Evolutionary conservation across 1,140 invertebrate genomes (phyloP).

Genomic region (Spodoptera litura): DNA sequence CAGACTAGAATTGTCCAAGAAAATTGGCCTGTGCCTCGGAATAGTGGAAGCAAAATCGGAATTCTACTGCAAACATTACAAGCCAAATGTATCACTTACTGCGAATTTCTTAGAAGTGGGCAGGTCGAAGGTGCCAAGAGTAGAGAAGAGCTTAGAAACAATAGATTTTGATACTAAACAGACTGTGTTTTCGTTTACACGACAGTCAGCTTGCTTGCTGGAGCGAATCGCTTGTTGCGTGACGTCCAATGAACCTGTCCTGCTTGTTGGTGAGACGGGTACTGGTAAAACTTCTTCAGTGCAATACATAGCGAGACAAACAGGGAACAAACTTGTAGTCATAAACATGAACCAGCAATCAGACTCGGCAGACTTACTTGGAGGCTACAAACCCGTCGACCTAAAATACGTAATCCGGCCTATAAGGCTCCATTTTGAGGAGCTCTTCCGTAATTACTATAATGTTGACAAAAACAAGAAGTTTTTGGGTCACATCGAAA

Average conservation of each 20-base stretch:
- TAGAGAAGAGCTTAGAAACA: slow-evolving; percentile 74
- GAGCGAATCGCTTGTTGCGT: slow-evolving; percentile 95
- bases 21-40: slow-evolving; percentile 93
- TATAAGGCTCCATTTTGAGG: slow-evolving; percentile 93
- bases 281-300: slow-evolving; percentile 99
- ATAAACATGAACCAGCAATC: slow-evolving; percentile 99
- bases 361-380: slow-evolving; percentile 97
- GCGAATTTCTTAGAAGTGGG: slow-evolving; percentile 76
- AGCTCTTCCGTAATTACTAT: slow-evolving; percentile 93
- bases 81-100: slow-evolving; percentile 90
- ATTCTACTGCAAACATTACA: slow-evolving; percentile 92
- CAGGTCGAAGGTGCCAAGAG: slow-evolving; percentile 75
- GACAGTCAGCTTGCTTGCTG: slow-evolving; percentile 92
- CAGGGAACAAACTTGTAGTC: slow-evolving; percentile 94
- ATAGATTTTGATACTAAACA: slow-evolving; percentile 81
- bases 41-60: slow-evolving; percentile 94
- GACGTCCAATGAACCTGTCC: slow-evolving; percentile 94
- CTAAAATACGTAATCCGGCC: slow-evolving; percentile 94
- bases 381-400: slow-evolving; percentile 98
- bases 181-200: slow-evolving; percentile 92
- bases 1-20: slow-evolving; percentile 89
- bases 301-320: slow-evolving; percentile 95
- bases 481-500: slow-evolving; percentile 93
- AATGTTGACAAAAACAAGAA: slow-evolving; percentile 93
- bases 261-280: slow-evolving; percentile 99